phyloP scores from a whole-genome alignment of 2,888 invertebrate species.

The Aplocera efformata region DNA sequence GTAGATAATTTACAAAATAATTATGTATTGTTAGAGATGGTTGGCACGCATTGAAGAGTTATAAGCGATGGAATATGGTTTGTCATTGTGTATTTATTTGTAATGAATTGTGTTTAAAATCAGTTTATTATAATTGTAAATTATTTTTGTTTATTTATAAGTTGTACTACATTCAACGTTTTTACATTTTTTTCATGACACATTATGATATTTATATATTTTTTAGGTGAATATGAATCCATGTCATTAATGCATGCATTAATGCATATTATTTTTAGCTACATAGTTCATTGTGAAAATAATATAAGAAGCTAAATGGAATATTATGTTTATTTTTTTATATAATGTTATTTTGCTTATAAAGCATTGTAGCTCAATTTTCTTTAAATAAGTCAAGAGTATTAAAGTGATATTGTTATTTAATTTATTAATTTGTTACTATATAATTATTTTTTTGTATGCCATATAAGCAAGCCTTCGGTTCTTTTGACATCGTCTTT shows the following conservation, averaged over 20 bases:
- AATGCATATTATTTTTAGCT: constrained; percentile 1
- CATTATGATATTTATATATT: constrained; percentile 6
- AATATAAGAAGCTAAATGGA: neutral
- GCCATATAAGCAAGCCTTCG: constrained; percentile 6
- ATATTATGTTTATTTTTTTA: constrained; percentile 1
- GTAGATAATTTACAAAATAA: too few species aligned
- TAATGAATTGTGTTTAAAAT: neutral
- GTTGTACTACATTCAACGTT: constrained; percentile 1
- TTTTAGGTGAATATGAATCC: constrained; percentile 7
- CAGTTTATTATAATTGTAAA: neutral
- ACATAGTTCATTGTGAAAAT: constrained; percentile 5
- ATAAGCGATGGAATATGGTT: neutral
- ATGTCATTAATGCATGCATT: constrained; percentile 9
- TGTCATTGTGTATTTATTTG: constrained; percentile 2
- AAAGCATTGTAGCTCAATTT: constrained; percentile 20
- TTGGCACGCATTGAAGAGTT: too few species aligned
- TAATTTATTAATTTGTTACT: constrained; percentile 6
- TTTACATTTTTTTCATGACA: constrained; percentile 10
- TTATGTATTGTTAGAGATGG: too few species aligned
- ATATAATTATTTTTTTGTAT: constrained; percentile 9
- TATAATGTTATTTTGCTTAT: constrained; percentile 11
- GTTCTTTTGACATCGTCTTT: constrained; percentile 3
- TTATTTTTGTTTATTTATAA: constrained; percentile 6
- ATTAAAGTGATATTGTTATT: constrained; percentile 24
- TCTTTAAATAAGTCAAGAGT: constrained; percentile 13